Base-by-base conservation (phyloP, 2,888 invertebrate genomes). In the Troglohyphantes excavatus region DNA sequence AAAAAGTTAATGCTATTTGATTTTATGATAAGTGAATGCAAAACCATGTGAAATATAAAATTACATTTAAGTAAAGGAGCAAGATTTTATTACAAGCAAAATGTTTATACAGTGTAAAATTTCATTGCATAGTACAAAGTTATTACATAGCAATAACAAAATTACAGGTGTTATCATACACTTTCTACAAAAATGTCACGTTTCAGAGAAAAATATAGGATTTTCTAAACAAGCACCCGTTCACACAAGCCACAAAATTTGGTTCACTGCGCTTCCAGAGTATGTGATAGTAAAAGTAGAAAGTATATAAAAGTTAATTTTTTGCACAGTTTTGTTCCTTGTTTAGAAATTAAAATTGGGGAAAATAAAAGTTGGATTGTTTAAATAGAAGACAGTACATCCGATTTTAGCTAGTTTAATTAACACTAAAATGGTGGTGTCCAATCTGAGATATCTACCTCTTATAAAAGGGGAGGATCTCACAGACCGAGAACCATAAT, bases 61-160 rank as follows among this genome's bases (percentile, higher is more conserved):
- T 63, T 83, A 27, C 73, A 73, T 63, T 63, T 73, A 43, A 73
- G 17, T 73, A 72, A 43, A 73, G 63, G 70, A 88, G 72, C 81
- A 88, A 81, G 88, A 88, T 88, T 88, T 88, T 88, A 88, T 88
- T 88, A 88, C 88, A 88, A 88, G 88, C 88, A 73, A 88, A 85
- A 68, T 82, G 72, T 82, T 82, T 81, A 43, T 83, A 88, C 88
- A 88, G 65, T 82, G 75, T 88, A 88, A 81, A 81, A 39, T 75
- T 75, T 27, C 72, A 53, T 75, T 39, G 79, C 46, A 72, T 29
- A 81, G 53, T 88, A 88, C 88, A 88, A 88, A 88, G 81, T 78
- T 81, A 88, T 75, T 82, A 88, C 81, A 82, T 9, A 75, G 88
- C 88, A 82, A 33, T 63, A 81, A 82, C 67, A 75, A 88, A 88